Base-by-base conservation (phyloP, 2,113 vertebrate species). In the Platysternon megacephalum region DNA sequence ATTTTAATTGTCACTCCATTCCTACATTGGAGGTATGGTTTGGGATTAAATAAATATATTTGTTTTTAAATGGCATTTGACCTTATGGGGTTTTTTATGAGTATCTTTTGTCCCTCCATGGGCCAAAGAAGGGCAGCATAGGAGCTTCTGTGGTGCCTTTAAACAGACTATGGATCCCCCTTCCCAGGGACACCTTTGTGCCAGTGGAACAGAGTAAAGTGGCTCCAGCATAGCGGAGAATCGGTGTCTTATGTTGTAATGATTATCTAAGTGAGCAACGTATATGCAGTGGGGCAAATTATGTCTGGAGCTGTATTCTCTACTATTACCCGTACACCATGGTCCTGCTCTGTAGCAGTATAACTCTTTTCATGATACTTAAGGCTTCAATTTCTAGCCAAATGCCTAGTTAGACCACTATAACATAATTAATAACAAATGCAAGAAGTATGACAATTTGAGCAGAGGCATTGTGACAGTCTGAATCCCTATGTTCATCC, bases 251-350 rank as follows among this genome's bases (percentile, higher is more conserved):
- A 82, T 35, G 0, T n/a, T 85, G 19, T n/a, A 68, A 68, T 55
- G 85, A 14, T 24, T 0, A 0, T n/a, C 14, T 19, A 91, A 4
- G 28, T 88, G 4, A 13, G 35, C 29, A 39, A 80, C 21, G 7
- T 51, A 80, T 0, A 68, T 11, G 81, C 2, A 91, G 4, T 8
- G 8, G 16, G 35, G 32, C 32, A 68, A 91, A 87, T 13, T 53
- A 32, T 51, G 16, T 22, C 51, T 22, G 6, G 53, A 78, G 84
- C 0, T 88, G 48, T 6, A 76, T 4, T 79, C 4, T 87, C 19
- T 87, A 84, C 22, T 7, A 42, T 90, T 58, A 85, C 2, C 24
- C 49, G 4, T 51, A 0, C 49, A 80, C 82, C 35, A n/a, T 78
- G 19, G 35, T 80, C 65, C 80, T 85, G 8, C 61, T 14, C 26